A percentile compares a stretch with the other conserved stretches of the same genome.
Conservation (phyloP, 1,140 invertebrate species). For the Lepeophtheirus salmonis region DNA sequence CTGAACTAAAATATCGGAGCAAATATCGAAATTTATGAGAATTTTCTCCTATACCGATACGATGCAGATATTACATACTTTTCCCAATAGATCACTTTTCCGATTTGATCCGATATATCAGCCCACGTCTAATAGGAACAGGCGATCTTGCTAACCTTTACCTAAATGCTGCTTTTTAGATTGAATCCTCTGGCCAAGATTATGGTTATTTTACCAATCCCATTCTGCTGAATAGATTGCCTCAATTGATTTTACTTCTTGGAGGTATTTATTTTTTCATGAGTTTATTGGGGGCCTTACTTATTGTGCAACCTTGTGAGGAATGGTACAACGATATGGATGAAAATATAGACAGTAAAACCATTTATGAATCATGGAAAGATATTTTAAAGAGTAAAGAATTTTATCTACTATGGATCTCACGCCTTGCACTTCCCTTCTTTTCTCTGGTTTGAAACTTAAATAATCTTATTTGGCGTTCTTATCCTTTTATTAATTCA, state of each 20-base stretch:
- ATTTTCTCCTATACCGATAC: too few relatives aligned
- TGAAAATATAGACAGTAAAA: not conserved
- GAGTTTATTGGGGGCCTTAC: not conserved
- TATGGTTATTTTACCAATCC: not conserved
- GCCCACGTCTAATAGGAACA: too few relatives aligned
- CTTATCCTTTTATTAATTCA: too few relatives aligned
- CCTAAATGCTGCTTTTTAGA: not conserved
- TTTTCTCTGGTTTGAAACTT: conserved; percentile 7
- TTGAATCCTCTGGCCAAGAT: not conserved
- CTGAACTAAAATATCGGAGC: too few relatives aligned
- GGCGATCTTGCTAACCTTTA: too few relatives aligned
- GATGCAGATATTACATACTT: too few relatives aligned
- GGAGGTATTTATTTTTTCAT: not conserved
- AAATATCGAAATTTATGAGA: too few relatives aligned
- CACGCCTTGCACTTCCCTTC: conserved; percentile 21
- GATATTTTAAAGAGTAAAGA: conserved; percentile 24
- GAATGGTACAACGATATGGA: not conserved
- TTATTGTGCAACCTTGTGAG: not conserved
- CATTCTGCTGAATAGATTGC: not conserved
- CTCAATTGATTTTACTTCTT: not conserved
- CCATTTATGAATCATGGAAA: not conserved
- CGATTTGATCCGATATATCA: too few relatives aligned
- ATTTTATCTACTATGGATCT: conserved; percentile 28
- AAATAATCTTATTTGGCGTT: too few relatives aligned
- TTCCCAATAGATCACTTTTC: too few relatives aligned